Evolutionary conservation across 2,113 vertebrate species (phyloP).

Genomic region (Terrapene triunguis): DNA sequence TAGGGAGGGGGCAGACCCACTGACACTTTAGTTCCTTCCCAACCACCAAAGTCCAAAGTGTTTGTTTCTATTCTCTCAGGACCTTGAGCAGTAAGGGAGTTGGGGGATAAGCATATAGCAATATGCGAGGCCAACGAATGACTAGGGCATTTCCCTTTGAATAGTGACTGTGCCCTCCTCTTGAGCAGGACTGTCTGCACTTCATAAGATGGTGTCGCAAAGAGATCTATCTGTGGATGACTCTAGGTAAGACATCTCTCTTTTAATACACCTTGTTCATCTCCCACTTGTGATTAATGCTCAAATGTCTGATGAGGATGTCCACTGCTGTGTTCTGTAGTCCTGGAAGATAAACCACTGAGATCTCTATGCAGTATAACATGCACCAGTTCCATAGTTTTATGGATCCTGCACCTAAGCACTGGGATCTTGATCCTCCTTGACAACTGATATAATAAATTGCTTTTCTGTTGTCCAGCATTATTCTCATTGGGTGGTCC

Average conservation of each 20-base stretch:
- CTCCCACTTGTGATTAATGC: background rate
- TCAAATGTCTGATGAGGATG: background rate
- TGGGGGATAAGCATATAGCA: background rate
- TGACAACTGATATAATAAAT: too few relatives aligned
- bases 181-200: background rate
- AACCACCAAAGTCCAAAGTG: background rate
- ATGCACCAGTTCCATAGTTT: too few relatives aligned
- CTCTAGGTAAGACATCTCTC: too few relatives aligned
- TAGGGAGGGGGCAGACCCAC: background rate
- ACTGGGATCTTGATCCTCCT: too few relatives aligned
- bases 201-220: background rate
- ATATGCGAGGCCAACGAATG: background rate
- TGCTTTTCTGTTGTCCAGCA: too few relatives aligned
- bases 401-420: too few relatives aligned
- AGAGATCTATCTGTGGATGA: too few relatives aligned
- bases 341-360: too few relatives aligned
- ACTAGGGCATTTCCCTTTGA: background rate
- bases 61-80: background rate
- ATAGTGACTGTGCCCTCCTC: background rate
- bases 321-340: too few relatives aligned
- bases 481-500: too few relatives aligned
- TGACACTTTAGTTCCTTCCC: background rate
- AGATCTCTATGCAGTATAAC: too few relatives aligned
- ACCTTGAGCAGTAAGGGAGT: background rate
- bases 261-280: background rate